Conservation (phyloP, 2,113 vertebrate genomes). For the Haemorhous mexicanus region DNA sequence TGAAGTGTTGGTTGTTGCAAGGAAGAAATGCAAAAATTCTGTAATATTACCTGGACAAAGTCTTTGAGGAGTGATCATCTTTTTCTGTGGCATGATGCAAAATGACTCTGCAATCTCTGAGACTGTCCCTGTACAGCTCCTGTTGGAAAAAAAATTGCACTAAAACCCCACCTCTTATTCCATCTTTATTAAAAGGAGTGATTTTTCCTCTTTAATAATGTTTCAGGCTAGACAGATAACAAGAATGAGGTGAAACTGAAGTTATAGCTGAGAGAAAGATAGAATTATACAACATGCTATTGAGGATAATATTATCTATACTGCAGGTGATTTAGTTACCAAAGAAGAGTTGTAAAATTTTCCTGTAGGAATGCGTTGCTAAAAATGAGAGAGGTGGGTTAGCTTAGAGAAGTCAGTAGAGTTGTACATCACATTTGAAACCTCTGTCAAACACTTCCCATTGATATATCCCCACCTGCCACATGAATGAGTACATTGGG, state of each 20-base stretch:
- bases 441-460: neutral
- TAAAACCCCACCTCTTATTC: neutral
- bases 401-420: neutral
- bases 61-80: neutral
- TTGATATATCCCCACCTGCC: neutral
- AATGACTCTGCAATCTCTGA: neutral
- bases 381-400: neutral
- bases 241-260: neutral
- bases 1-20: neutral
- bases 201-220: neutral
- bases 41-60: neutral
- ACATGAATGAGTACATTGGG: neutral
- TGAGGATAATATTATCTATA: neutral
- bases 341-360: neutral
- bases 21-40: neutral
- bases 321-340: neutral
- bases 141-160: neutral
- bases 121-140: neutral
- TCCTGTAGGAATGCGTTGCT: neutral
- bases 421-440: neutral
- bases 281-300: neutral
- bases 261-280: neutral
- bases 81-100: neutral
- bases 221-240: neutral
- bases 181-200: neutral